Conservation (phyloP, 1,140 invertebrate genomes). For the Teleogryllus occipitalis region DNA sequence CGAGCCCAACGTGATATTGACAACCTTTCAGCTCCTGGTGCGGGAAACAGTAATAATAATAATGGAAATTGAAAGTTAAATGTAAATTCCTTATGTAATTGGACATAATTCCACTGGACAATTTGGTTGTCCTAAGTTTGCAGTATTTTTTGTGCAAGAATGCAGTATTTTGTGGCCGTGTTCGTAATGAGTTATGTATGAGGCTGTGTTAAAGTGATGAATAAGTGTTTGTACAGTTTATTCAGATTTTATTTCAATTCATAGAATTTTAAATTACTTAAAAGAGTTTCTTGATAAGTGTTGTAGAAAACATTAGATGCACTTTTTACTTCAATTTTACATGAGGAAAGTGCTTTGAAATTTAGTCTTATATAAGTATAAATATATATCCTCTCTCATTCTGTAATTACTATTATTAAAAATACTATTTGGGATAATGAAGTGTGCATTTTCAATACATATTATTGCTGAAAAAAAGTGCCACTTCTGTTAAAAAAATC, state of each 20-base stretch:
- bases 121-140: not conserved
- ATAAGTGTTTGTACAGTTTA: not conserved
- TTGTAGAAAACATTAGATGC: too few species aligned
- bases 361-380: too few species aligned
- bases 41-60: slow-evolving; percentile 26
- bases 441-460: too few species aligned
- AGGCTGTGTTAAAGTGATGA: not conserved
- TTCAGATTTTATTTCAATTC: not conserved
- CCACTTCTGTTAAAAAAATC: too few species aligned
- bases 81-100: not conserved
- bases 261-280: too few species aligned
- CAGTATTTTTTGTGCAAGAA: not conserved
- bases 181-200: not conserved
- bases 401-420: too few species aligned
- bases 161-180: not conserved
- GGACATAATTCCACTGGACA: not conserved
- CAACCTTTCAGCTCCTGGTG: slow-evolving; percentile 45
- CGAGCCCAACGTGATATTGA: slow-evolving; percentile 86
- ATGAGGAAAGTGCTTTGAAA: too few species aligned
- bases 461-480: too few species aligned
- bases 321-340: too few species aligned
- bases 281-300: too few species aligned
- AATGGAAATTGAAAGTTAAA: not conserved
- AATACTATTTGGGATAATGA: too few species aligned
- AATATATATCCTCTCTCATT: too few species aligned